Evolutionary conservation across 2,888 invertebrate genomes (phyloP), one percentile per base, ranked within the genome.

Genomic region (Rhaphigaster nebulosa): DNA sequence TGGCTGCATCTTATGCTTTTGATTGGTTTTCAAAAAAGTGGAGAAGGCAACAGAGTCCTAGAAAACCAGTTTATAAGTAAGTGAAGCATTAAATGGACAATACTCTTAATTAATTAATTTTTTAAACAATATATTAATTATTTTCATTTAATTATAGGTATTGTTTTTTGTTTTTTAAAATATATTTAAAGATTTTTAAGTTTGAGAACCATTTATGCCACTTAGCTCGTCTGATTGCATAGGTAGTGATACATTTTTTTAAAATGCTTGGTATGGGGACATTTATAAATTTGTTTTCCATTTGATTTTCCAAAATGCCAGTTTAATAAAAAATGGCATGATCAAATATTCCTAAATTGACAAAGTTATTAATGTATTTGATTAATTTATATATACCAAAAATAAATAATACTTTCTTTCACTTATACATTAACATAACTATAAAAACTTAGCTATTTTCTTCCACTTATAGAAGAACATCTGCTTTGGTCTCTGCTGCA

Each of bases 21-120:
- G 97, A 97, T 93, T 95, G 95, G 5, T 96, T 95, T 93, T 96
- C 96, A 1, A 97, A 97, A 93, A 94, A 96, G 92, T 98, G 98
- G 98, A 95, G 96, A 23, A 94, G 96, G 87, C 95, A 95, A 20
- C 96, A 96, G 0, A 94, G 94, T 6, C 95, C 94, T 70, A 95
- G 94, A 56, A 93, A 90, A 88, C 92, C 93, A 91, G 87, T 94
- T 6, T 92, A 92, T 90, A 93, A 92, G 94, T 94, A 92, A 91
- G 91, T 87, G 18, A 41, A 54, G 3, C 5, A 34, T 38, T 70
- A 13, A 12, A 60, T 60, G n/a, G n/a, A 60, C 1, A n/a, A 6
- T 8, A n/a, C 26, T 56, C 12, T 60, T 12, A 6, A 18, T 70
- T 29, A 34, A 18, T n/a, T 60, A 38, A 1, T 34, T 88, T 76